Percentiles rank a stretch among this genome's conserved stretches.
phyloP scores from a whole-genome alignment of 2,113 vertebrate genomes.

The Albula glossodonta region DNA sequence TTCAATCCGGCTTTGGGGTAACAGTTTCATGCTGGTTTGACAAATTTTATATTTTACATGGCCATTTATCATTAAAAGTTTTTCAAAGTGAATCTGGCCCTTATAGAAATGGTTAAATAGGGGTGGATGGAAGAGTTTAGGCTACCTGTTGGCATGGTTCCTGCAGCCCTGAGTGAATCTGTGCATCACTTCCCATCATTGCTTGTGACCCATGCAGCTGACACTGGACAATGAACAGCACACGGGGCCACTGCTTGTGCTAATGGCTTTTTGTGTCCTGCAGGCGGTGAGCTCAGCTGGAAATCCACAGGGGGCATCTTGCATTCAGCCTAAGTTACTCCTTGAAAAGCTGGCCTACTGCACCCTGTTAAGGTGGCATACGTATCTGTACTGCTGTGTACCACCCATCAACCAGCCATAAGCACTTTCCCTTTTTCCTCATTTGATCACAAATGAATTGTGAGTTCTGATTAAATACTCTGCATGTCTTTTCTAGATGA shows the following conservation, averaged over 20 bases:
- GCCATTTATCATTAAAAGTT: neutral
- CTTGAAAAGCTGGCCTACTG: neutral
- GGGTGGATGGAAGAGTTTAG: neutral
- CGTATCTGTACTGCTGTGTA: neutral
- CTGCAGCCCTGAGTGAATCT: neutral
- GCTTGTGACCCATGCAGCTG: conserved; percentile 5
- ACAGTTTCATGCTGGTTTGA: neutral
- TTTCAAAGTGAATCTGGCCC: neutral
- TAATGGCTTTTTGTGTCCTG: conserved; percentile 5
- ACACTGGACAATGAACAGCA: conserved; percentile 9
- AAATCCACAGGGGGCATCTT: neutral
- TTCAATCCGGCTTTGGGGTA: neutral
- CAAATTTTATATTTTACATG: neutral
- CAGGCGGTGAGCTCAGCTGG: neutral
- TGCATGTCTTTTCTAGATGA: neutral
- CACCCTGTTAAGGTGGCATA: neutral
- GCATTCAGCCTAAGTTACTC: neutral
- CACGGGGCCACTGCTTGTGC: neutral
- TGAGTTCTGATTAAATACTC: neutral
- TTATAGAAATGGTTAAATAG: neutral
- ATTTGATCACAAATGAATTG: neutral
- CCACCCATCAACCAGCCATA: neutral
- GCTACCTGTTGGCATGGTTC: neutral
- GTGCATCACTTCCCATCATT: neutral
- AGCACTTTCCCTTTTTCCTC: neutral